phyloP scores from a whole-genome alignment of 2,797 vertebrate species.

The Ficedula albicollis region DNA sequence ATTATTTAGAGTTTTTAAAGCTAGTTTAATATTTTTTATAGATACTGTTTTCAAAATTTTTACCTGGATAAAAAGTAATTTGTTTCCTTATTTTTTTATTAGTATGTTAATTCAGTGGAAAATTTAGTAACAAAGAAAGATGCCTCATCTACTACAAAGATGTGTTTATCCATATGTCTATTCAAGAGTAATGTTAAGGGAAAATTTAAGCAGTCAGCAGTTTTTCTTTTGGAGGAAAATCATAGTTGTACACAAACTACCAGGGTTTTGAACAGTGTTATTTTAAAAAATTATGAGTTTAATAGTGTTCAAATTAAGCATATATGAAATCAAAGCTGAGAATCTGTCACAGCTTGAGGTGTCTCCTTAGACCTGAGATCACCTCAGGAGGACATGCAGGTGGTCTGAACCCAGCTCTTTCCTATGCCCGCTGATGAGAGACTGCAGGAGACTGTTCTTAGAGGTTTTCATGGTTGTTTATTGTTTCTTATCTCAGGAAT shows the following conservation, averaged over 20 bases:
- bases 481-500: too few relatives aligned
- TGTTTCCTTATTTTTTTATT: not conserved
- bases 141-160: not conserved
- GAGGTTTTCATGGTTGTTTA: too few relatives aligned
- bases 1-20: not conserved
- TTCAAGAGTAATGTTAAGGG: not conserved
- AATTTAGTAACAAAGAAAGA: not conserved
- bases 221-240: not conserved
- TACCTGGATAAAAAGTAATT: rapidly evolving
- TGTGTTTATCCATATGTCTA: not conserved
- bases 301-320: not conserved
- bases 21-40: not conserved
- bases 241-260: not conserved
- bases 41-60: not conserved
- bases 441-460: too few relatives aligned
- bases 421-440: too few relatives aligned
- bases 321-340: not conserved
- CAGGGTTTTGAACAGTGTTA: not conserved
- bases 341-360: too few relatives aligned
- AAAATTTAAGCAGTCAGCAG: not conserved
- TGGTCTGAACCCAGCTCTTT: too few relatives aligned
- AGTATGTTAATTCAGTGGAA: not conserved
- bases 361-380: too few relatives aligned
- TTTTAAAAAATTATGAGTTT: not conserved
- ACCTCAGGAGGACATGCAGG: too few relatives aligned